phyloP scores from a whole-genome alignment of 2,888 invertebrate species.

The Drosophila anomalata region DNA sequence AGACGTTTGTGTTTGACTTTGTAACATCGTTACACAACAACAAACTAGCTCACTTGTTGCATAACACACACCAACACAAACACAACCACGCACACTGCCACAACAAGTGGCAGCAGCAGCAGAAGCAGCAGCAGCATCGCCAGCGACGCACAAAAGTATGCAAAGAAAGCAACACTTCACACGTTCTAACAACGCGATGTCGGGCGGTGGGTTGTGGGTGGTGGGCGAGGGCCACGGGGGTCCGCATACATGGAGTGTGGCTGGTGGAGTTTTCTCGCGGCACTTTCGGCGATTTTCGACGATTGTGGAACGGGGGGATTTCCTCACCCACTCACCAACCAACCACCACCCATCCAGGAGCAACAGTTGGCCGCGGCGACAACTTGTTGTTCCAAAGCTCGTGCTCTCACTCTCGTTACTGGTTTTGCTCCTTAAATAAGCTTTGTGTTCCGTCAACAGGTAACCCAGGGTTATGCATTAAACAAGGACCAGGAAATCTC shows the following conservation, averaged over 20 bases:
- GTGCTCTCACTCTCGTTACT: neutral
- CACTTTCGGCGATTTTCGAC: conserved; percentile 74
- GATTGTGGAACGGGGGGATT: conserved; percentile 22
- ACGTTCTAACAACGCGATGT: conserved; percentile 68
- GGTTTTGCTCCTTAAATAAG: neutral
- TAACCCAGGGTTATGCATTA: conserved; percentile 9
- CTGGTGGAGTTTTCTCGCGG: conserved; percentile 51
- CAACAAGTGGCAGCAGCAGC: conserved; percentile 70
- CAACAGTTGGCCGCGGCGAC: conserved; percentile 70
- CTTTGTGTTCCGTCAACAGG: conserved; percentile 1
- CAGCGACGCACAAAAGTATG: conserved; percentile 73
- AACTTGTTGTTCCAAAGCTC: conserved; percentile 62
- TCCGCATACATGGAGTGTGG: neutral
- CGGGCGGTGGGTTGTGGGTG: conserved; percentile 18
- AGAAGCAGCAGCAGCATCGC: conserved; percentile 15
- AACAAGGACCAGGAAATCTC: neutral
- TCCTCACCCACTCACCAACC: no score
- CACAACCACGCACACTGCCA: conserved; percentile 31
- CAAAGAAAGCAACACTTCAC: conserved; percentile 70
- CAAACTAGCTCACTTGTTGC: conserved; percentile 75
- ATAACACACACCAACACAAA: conserved; percentile 46
- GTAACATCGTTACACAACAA: conserved; percentile 71
- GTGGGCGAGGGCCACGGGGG: neutral
- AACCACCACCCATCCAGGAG: conserved; percentile 26
- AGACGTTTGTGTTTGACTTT: conserved; percentile 76